Evolutionary conservation across 2,113 vertebrate species (phyloP), one percentile per base, ranked within the genome.

Genomic region (Symphodus melops): DNA sequence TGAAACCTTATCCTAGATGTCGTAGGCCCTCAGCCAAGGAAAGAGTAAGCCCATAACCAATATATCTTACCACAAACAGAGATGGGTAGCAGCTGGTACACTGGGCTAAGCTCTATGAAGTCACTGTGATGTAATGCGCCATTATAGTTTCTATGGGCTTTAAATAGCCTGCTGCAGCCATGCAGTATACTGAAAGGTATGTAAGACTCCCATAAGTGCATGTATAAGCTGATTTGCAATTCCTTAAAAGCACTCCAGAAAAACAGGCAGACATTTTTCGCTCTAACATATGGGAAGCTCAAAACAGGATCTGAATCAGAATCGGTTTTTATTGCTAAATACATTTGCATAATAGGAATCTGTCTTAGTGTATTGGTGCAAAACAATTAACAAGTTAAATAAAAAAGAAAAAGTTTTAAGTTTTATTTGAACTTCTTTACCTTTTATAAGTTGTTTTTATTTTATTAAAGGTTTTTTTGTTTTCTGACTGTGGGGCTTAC

Each of bases 41-140:
- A 63, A 77, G 57, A 83, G 28, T 37, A 57, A 78, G 28, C 68
- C 68, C 19, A 28, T 1, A 3, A 19, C 52, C 3, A 58, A 19
- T 23, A 74, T 57, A 63, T 11, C 14, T 69, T 72, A 73, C 67
- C 48, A 42, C 63, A 67, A 71, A 69, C 53, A 84, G 53, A 68
- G 36, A 75, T 72, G 84, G 64, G 62, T 79, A 75, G 68, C 7
- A 72, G 75, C 74, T 79, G 83, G 56, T 54, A 39, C 58, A 19
- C 55, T 55, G 56, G 55, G 39, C 48, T 76, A 54, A 72, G 52
- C 62, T 79, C 55, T 13, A 12, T 81, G 59, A 76, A 58, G 44
- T 41, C 54, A 41, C 25, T 56, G 55, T 70, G 67, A 85, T 74
- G 20, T 64, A 69, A 68, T 49, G 13, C 25, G 13, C 54, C 61